Evolutionary conservation across 35 echinoderm and acorn worm species (phyloP).

Genomic region (Strongylocentrotus purpuratus): DNA sequence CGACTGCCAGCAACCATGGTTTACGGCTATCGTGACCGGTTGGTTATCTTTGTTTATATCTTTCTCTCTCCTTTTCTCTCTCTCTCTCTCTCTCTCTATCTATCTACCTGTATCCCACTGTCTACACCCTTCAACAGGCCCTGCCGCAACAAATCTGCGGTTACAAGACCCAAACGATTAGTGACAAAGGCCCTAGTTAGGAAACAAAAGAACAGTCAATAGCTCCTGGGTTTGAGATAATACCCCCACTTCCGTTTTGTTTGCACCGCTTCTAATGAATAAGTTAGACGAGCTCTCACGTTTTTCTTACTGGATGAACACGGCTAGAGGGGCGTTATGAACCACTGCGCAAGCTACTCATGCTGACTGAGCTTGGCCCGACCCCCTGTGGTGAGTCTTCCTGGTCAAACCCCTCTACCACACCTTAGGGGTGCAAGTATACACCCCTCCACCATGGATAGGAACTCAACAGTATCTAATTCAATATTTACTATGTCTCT

Average conservation of each 20-base stretch:
- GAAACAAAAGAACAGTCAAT: slow-evolving; percentile 5
- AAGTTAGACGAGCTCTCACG: neutral
- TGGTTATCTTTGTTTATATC: neutral
- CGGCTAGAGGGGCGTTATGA: neutral
- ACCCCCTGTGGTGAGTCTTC: neutral
- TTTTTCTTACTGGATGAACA: neutral
- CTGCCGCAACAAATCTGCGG: slow-evolving; percentile 21
- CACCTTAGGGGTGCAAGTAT: neutral
- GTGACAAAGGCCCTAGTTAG: slow-evolving; percentile 25
- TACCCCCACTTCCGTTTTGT: slow-evolving; percentile 1
- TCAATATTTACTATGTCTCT: neutral
- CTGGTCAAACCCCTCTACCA: neutral
- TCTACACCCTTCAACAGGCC: neutral
- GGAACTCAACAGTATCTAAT: neutral
- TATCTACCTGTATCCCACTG: neutral
- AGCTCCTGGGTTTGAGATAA: slow-evolving; percentile 14
- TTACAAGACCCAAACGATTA: neutral
- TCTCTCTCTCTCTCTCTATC: neutral
- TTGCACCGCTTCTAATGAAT: neutral
- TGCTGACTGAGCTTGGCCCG: neutral
- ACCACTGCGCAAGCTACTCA: neutral
- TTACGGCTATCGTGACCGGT: neutral
- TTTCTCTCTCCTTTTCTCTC: neutral
- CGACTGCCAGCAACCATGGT: neutral
- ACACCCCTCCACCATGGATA: neutral